Conservation (phyloP, 2,797 vertebrate species). For the Eremophila alpestris region DNA sequence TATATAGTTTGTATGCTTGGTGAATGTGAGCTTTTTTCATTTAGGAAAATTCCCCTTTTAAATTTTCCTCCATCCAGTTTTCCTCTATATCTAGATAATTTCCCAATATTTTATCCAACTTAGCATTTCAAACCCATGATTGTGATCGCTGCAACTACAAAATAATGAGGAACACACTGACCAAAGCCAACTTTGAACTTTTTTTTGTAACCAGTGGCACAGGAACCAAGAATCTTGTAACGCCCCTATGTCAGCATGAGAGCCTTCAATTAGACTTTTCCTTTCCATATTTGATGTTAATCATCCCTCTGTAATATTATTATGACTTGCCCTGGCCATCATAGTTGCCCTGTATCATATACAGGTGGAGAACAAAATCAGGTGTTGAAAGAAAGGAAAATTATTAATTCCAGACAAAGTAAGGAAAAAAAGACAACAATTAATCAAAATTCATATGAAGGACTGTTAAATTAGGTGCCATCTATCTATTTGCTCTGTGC, state of each 20-base stretch:
- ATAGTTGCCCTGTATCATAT: neutral
- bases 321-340: neutral
- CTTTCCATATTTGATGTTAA: neutral
- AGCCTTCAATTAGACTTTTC: neutral
- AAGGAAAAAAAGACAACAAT: slow-evolving; percentile 42
- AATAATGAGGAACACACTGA: neutral
- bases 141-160: neutral
- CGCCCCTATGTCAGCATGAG: neutral
- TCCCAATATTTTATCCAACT: neutral
- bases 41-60: neutral
- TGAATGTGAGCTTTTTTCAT: neutral
- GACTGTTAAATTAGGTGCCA: neutral
- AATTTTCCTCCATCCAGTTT: neutral
- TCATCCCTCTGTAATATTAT: neutral
- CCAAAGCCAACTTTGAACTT: neutral
- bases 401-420: neutral
- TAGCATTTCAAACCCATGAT: neutral
- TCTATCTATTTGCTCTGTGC: neutral
- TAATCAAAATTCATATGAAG: slow-evolving; percentile 16
- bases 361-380: slow-evolving; percentile 18
- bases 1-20: neutral
- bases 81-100: neutral
- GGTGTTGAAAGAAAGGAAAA: slow-evolving; percentile 62
- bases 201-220: neutral
- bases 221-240: neutral